Base-by-base conservation (phyloP, 2,797 vertebrate species). In the Pelobates cultripes region DNA sequence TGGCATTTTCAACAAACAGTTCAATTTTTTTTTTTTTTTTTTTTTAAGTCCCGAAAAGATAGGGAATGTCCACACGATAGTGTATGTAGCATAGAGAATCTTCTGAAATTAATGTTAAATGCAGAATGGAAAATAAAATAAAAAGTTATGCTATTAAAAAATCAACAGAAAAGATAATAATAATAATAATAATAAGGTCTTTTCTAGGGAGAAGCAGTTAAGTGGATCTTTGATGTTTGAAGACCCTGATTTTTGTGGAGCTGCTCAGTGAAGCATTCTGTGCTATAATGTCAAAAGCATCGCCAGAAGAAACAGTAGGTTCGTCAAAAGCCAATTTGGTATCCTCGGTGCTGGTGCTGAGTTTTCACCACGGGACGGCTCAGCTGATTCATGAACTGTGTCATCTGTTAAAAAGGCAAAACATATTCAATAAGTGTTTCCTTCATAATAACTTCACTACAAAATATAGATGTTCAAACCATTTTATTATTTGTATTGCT, bases 211-310 rank as follows among this genome's bases (percentile, higher is more conserved):
- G 95, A 94, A 96, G 93, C 90, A 93, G 90, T 94, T 92, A 91
- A 89, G 89, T 86, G 92, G 93, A 90, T 94, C 92, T 93, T 89
- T 89, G 94, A 93, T 95, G 95, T 96, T 92, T 92, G 93, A 94
- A 95, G 95, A 94, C 93, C 94, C 96, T 90, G 91, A 87, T 91
- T 92, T 92, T 91, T 90, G 90, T 89, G 87, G 81, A 88, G 91
- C 90, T 91, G 91, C 89, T 87, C 60, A 94, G 92, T 87, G 7
- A 87, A 94, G 89, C 92, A 94, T 91, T 89, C 91, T 93, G 94
- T 94, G 96, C 97, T 99, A 99, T 98, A 98, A 99, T 90, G 95
- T 95, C 93, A 96, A 95, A 92, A 96, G 93, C 90, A 95, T 90
- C 85, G 95, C 94, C 93, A 96, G 91, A 91, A 95, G 93, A 91